A percentile compares a stretch with the other conserved stretches of the same genome.
These are phyloP conservation scores for Molossus alvarezi DNA, from an alignment of 2,797 vertebrate genomes.

Conservation along the genomic window DNA sequence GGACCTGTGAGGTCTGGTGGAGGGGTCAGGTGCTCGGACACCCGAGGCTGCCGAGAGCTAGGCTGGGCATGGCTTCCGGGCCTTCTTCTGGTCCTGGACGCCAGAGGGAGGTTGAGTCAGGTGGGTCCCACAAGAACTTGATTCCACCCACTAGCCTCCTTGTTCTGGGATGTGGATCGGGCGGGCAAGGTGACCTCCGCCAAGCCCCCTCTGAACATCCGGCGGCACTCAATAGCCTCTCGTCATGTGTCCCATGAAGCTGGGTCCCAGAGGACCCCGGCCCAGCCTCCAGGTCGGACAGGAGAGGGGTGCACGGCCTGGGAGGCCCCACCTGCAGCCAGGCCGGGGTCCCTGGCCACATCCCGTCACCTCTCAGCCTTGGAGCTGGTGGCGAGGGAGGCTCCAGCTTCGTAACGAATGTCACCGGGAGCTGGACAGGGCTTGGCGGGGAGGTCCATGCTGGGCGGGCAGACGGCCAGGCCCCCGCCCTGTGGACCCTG, in stretches of 20 bases:
- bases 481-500: neutral
- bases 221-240: neutral
- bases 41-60: rapidly evolving
- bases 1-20: neutral
- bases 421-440: neutral
- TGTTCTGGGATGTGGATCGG: rapidly evolving
- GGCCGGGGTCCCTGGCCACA: neutral
- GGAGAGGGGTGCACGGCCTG: neutral
- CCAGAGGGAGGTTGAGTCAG: neutral
- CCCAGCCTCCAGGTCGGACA: neutral
- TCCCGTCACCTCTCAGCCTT: neutral
- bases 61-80: rapidly evolving
- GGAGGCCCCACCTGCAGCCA: neutral
- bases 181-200: neutral
- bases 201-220: neutral
- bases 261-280: no score
- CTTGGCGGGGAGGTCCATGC: no score
- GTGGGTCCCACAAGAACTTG: rapidly evolving
- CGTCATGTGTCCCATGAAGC: neutral
- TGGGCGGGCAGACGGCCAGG: neutral
- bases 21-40: no score
- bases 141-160: no score
- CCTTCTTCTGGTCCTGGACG: neutral
- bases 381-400: neutral
- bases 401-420: neutral